A percentile compares a stretch with the other conserved stretches of the same genome.
These are phyloP conservation scores for Sebastes itinus DNA, from an alignment of 2,797 vertebrate genomes.

Conservation along the genomic window DNA sequence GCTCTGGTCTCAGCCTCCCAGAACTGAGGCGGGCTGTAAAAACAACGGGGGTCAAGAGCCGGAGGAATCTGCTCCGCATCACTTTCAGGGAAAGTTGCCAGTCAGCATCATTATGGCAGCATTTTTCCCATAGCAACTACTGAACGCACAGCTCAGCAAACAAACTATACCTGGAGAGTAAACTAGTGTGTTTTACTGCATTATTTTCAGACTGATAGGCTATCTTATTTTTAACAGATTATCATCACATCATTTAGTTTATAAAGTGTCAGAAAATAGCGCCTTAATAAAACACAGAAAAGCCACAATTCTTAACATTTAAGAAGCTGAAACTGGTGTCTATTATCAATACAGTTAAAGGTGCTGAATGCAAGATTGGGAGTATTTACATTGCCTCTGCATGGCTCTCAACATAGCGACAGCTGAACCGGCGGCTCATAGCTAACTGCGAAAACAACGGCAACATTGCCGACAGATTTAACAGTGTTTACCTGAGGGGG, in stretches of 20 bases:
- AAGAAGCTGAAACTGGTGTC: neutral
- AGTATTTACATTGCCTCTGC: fast-evolving
- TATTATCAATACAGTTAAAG: neutral
- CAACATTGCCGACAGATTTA: too few relatives aligned
- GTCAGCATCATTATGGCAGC: constrained; percentile 45
- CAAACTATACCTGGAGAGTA: too few relatives aligned
- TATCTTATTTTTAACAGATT: neutral
- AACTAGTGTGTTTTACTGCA: neutral
- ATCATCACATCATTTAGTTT: neutral
- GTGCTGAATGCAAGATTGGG: too few relatives aligned
- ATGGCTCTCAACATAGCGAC: too few relatives aligned
- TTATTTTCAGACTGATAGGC: neutral
- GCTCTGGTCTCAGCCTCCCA: constrained; percentile 41
- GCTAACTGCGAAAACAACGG: too few relatives aligned
- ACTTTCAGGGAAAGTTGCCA: constrained; percentile 56
- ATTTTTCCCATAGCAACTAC: constrained; percentile 31
- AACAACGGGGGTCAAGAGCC: constrained; percentile 64
- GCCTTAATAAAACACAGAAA: too few relatives aligned
- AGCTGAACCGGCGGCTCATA: too few relatives aligned
- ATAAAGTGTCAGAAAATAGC: neutral
- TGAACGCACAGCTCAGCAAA: neutral
- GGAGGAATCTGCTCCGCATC: constrained; percentile 68
- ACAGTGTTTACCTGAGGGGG: too few relatives aligned
- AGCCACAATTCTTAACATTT: too few relatives aligned
- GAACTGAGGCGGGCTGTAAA: constrained; percentile 59